These are phyloP conservation scores for Sapayoa aenigma DNA, from an alignment of 2,113 vertebrate genomes.

Conservation along the genomic window DNA sequence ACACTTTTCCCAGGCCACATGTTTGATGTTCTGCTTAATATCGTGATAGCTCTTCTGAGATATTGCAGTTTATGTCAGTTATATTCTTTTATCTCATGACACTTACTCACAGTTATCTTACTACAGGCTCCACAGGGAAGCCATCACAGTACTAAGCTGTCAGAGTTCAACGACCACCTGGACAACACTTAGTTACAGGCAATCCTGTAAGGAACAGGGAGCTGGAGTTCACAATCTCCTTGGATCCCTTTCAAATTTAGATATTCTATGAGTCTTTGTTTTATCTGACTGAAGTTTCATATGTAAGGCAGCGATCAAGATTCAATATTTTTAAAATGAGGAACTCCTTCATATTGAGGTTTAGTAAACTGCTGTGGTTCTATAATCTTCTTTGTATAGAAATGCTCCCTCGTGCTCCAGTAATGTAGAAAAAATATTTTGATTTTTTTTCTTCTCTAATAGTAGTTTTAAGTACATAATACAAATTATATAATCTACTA, in stretches of 20 bases:
- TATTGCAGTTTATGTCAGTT: background rate
- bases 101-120: background rate
- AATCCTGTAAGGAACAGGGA: background rate
- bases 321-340: background rate
- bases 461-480: background rate
- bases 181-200: background rate
- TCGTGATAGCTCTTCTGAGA: background rate
- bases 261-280: background rate
- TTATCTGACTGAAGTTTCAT: background rate
- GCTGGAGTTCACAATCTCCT: background rate
- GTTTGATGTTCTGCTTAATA: background rate
- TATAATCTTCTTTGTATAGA: background rate
- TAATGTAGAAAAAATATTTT: background rate
- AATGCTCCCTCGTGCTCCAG: background rate
- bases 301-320: background rate
- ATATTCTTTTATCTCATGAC: background rate
- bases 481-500: background rate
- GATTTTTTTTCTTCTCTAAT: background rate
- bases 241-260: background rate
- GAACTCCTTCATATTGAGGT: background rate
- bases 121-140: background rate
- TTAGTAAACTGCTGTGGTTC: background rate
- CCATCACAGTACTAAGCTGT: background rate
- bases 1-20: background rate
- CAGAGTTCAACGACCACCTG: background rate